Percentiles rank a stretch among this genome's conserved stretches.
Evolutionary conservation across 2,888 invertebrate genomes (phyloP).

Genomic region (Sylvicola cinctus): DNA sequence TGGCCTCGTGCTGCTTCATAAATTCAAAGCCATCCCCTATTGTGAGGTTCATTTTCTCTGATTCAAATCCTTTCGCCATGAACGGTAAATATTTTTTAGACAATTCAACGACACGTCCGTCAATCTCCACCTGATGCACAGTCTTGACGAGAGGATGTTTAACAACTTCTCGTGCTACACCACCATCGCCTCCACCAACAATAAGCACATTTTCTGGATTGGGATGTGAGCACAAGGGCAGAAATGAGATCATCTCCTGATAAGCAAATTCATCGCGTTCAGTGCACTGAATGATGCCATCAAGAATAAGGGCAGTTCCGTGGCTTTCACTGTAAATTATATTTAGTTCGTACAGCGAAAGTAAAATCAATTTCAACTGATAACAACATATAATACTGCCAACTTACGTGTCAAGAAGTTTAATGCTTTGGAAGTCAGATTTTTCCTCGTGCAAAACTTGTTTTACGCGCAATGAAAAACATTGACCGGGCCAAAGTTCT

Average conservation of each 20-base stretch:
- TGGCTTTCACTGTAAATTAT: conserved; percentile 37
- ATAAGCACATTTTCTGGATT: conserved; percentile 81
- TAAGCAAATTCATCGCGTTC: conserved; percentile 93
- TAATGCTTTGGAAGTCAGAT: conserved; percentile 68
- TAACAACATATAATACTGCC: background rate
- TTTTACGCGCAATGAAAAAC: conserved; percentile 68
- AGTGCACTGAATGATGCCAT: conserved; percentile 94
- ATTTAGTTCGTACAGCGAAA: too few relatives aligned
- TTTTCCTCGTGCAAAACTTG: conserved; percentile 56
- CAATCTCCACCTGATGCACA: conserved; percentile 90
- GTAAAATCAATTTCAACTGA: background rate
- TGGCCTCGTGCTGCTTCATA: conserved; percentile 61
- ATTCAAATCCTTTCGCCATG: conserved; percentile 73
- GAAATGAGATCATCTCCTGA: conserved; percentile 94
- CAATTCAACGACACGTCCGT: conserved; percentile 72
- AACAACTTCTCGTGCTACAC: conserved; percentile 84
- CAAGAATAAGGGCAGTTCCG: conserved; percentile 73
- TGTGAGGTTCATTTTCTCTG: conserved; percentile 61
- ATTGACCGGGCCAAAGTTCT: conserved; percentile 78
- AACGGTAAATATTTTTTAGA: conserved; percentile 76
- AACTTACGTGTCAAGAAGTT: conserved; percentile 58
- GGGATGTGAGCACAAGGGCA: conserved; percentile 80
- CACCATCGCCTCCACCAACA: conserved; percentile 97
- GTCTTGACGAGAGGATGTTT: conserved; percentile 79
- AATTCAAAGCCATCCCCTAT: conserved; percentile 92